Conservation (phyloP, 2,113 vertebrate species). For the Gnathonemus echidnorhynchus region DNA sequence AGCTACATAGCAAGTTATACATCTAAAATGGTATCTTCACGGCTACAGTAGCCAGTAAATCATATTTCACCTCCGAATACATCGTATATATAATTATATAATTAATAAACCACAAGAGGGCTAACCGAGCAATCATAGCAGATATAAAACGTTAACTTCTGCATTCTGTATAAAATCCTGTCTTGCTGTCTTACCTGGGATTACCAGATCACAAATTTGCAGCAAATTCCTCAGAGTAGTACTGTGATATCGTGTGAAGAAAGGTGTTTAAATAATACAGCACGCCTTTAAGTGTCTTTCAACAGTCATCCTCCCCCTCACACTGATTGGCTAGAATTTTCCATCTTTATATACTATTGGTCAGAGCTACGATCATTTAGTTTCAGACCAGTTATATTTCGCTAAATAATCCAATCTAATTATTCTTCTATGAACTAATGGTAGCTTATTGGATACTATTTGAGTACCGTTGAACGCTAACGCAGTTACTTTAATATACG, state of each 20-base stretch:
- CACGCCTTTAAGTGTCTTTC: conserved; percentile 47
- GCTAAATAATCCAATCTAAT: background rate
- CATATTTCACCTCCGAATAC: background rate
- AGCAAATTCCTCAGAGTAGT: conserved; percentile 26
- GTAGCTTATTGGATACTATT: background rate
- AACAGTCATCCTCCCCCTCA: background rate
- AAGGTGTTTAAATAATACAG: conserved; percentile 51
- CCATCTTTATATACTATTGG: conserved; percentile 35
- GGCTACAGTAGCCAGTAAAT: background rate
- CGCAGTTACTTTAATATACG: background rate
- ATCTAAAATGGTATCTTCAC: background rate
- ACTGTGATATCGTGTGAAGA: conserved; percentile 27
- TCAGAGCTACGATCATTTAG: background rate
- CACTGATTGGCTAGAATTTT: conserved; percentile 44
- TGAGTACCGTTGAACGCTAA: background rate
- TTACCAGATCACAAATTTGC: background rate
- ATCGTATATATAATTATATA: background rate
- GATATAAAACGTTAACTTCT: background rate
- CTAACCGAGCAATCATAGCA: background rate
- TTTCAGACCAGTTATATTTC: background rate
- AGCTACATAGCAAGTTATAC: background rate
- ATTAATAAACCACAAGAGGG: background rate
- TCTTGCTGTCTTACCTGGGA: conserved; percentile 39
- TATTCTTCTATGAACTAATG: background rate
- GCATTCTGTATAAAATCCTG: background rate